Evolutionary conservation across 92 coral and sea anemone species (phyloP), one percentile per base, ranked within the genome.

Genomic region (Heliopora coerulea): DNA sequence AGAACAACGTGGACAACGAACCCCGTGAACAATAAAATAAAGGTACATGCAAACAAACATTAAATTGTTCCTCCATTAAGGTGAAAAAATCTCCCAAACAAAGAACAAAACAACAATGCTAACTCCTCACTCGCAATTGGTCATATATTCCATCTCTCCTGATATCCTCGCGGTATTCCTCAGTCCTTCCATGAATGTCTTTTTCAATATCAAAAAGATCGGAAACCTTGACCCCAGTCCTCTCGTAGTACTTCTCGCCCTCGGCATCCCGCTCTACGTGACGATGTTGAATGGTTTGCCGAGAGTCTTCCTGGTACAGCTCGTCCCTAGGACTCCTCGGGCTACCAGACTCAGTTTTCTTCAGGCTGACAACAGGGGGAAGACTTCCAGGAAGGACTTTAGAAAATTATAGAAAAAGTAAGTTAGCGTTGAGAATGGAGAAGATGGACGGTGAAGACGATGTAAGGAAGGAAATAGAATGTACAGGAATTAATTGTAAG

Each of bases 181-280:
- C 88, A 10, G 85, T 80, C 28, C 86, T 86, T 31, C 80, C 85
- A 0, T 78, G 59, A 23, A 90, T 72, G 72, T 92, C 97, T 42
- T 87, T 89, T 46, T 88, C 97, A 67, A 92, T 92, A 21, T 89
- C 88, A 86, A 87, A 89, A 31, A 92, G 80, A 20, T 92, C 87
- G 3, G 97, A 92, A n/a, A 92, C 91, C 59, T 86, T 86, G 6
- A 83, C 96, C 72, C 97, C 97, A 30, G 80, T 87, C 66, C 90
- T 82, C 49, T 80, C 91, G 62, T 92, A 96, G 56, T 84, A 87
- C 49, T 70, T 56, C 42, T 70, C 77, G 27, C 49, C 63, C 27
- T 90, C 96, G 6, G 89, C 54, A 46, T 81, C 88, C 2, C 62
- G 78, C 59, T 87, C 96, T 2, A 95, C 99, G 62, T 88, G 88